These are phyloP conservation scores for Neuroscelio doddi DNA, from an alignment of 2,888 invertebrate species.

Conservation along the genomic window DNA sequence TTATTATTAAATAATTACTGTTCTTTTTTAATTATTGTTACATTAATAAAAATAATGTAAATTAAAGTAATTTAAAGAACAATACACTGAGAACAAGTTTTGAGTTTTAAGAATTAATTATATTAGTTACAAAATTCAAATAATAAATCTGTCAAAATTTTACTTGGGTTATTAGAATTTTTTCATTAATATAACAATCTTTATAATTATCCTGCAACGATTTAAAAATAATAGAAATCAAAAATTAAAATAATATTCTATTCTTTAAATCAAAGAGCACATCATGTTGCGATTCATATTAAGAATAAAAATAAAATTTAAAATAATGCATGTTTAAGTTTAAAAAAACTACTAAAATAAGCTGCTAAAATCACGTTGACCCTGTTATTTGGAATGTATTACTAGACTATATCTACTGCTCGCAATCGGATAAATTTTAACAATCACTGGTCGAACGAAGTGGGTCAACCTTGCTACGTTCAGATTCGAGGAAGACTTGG, in stretches of 20 bases:
- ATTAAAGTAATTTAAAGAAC: too few relatives aligned
- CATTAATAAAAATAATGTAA: too few relatives aligned
- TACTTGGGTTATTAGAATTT: too few relatives aligned
- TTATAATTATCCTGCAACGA: not conserved
- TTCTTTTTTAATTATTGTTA: too few relatives aligned
- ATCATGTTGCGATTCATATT: slow-evolving; percentile 13
- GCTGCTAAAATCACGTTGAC: slow-evolving; percentile 55
- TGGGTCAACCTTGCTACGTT: slow-evolving; percentile 38
- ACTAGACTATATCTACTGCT: slow-evolving; percentile 35
- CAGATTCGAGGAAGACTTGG: slow-evolving; percentile 33
- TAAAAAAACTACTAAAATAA: slow-evolving; percentile 39
- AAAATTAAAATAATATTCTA: slow-evolving; percentile 3
- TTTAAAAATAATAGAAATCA: slow-evolving; percentile 17
- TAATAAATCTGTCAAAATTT: too few relatives aligned
- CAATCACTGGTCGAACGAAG: slow-evolving; percentile 46
- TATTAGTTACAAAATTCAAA: too few relatives aligned
- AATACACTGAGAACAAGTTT: too few relatives aligned
- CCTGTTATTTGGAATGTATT: slow-evolving; percentile 55
- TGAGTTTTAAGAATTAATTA: too few relatives aligned
- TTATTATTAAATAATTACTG: too few relatives aligned
- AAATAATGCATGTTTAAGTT: slow-evolving; percentile 37
- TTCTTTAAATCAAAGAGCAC: slow-evolving; percentile 14
- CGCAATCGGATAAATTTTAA: slow-evolving; percentile 49
- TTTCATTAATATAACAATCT: not conserved
- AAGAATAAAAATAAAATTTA: slow-evolving; percentile 24